phyloP scores from a whole-genome alignment of 2,888 invertebrate genomes.

The Sarcophaga rosellei region DNA sequence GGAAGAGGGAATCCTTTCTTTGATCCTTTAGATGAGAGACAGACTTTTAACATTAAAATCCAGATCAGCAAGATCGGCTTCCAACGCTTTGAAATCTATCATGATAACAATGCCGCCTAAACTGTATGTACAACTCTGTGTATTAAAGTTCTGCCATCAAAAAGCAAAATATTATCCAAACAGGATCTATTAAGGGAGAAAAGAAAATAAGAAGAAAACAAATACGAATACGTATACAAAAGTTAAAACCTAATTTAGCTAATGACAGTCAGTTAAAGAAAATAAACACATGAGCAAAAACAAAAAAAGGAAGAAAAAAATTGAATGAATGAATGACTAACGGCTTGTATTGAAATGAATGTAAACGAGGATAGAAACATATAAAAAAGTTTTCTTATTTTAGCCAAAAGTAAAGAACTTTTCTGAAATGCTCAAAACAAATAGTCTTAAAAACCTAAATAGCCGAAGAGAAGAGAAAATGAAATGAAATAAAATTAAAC shows the following conservation, averaged over 20 bases:
- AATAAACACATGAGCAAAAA: constrained; percentile 32
- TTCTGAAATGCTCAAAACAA: constrained; percentile 29
- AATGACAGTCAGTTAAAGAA: constrained; percentile 64
- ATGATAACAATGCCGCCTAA: too few relatives aligned
- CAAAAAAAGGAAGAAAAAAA: constrained; percentile 22
- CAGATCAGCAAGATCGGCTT: too few relatives aligned
- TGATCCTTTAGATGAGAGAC: too few relatives aligned
- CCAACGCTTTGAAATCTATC: too few relatives aligned
- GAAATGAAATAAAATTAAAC: constrained; percentile 40
- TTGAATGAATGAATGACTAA: constrained; percentile 18
- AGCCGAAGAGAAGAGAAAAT: constrained; percentile 6
- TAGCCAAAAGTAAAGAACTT: constrained; percentile 28
- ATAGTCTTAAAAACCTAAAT: constrained; percentile 56
- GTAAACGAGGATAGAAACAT: not conserved
- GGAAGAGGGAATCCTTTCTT: too few relatives aligned
- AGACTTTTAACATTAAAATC: too few relatives aligned
- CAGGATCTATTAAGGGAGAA: not conserved
- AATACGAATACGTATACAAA: constrained; percentile 31
- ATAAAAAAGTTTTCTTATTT: constrained; percentile 21
- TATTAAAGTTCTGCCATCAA: constrained; percentile 44
- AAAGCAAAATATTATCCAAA: constrained; percentile 31
- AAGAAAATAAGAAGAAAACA: not conserved
- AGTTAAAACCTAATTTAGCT: constrained; percentile 67
- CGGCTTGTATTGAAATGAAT: constrained; percentile 10
- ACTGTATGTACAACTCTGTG: too few relatives aligned